These are phyloP conservation scores for Diorhabda sublineata DNA, from an alignment of 1,140 invertebrate genomes.

Conservation along the genomic window DNA sequence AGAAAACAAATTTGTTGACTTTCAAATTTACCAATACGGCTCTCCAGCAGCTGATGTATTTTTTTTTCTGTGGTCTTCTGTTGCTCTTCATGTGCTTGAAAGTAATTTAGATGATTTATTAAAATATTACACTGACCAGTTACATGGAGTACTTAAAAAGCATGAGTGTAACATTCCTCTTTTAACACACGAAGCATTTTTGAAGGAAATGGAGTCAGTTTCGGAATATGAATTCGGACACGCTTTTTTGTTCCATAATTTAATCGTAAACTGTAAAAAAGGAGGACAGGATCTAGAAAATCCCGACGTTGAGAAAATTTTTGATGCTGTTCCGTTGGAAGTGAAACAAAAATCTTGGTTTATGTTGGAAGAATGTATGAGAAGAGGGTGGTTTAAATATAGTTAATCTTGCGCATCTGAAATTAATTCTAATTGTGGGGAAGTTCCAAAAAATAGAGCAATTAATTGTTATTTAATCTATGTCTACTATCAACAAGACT, in stretches of 20 bases:
- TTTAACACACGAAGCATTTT: conserved; percentile 15
- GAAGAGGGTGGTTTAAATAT: conserved; percentile 13
- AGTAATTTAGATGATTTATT: conserved; percentile 49
- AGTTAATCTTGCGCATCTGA: too few species aligned
- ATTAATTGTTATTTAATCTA: too few species aligned
- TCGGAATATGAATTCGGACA: conserved; percentile 16
- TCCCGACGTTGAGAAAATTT: not conserved
- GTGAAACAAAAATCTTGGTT: conserved; percentile 5
- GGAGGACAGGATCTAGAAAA: not conserved
- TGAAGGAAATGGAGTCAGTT: conserved; percentile 24
- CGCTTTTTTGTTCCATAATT: conserved; percentile 2
- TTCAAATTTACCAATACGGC: conserved; percentile 54
- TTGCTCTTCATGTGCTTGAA: conserved; percentile 44
- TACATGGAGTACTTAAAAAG: conserved; percentile 21
- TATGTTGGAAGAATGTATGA: not conserved
- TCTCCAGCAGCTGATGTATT: conserved; percentile 53
- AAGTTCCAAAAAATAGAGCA: too few species aligned
- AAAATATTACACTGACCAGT: conserved; percentile 47
- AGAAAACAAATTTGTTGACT: conserved; percentile 55
- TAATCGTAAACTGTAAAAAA: not conserved
- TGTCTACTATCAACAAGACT: too few species aligned
- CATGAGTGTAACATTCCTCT: conserved; percentile 7
- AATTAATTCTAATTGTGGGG: too few species aligned
- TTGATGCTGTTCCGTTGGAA: not conserved
- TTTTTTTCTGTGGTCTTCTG: conserved; percentile 54